A percentile compares a stretch with the other conserved stretches of the same genome.
These are phyloP conservation scores for Serinus canaria DNA, from an alignment of 2,113 vertebrate species.

Conservation along the genomic window DNA sequence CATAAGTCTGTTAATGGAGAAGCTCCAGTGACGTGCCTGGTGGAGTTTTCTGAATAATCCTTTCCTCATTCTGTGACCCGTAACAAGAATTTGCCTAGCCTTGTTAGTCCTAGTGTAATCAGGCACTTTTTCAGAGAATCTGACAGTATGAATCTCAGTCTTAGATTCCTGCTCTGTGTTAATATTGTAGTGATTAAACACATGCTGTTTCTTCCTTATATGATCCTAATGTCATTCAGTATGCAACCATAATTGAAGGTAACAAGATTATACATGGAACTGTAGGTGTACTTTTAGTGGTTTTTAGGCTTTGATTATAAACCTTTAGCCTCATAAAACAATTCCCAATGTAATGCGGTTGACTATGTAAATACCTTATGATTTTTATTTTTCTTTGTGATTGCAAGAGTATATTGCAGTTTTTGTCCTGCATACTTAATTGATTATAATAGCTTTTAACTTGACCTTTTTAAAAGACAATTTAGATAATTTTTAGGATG, in stretches of 20 bases:
- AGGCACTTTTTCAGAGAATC: neutral
- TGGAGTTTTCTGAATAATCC: neutral
- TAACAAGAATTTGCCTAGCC: neutral
- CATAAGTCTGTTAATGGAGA: neutral
- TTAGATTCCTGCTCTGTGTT: neutral
- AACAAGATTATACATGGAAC: neutral
- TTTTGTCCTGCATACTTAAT: neutral
- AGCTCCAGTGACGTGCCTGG: neutral
- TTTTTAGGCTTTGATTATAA: neutral
- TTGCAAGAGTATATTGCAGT: neutral
- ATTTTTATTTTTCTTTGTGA: neutral
- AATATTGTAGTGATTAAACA: neutral
- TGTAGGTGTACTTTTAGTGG: neutral
- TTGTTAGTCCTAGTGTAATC: neutral
- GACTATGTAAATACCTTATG: neutral
- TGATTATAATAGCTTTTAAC: neutral
- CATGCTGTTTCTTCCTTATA: rapidly evolving
- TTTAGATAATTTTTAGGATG: neutral
- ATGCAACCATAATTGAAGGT: neutral
- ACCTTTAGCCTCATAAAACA: neutral
- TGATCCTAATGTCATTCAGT: neutral
- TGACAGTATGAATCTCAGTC: neutral
- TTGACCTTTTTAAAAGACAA: neutral
- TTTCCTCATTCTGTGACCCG: neutral
- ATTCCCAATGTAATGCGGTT: neutral